Conservation (phyloP, 2,888 invertebrate species). For the Fragum sueziense region DNA sequence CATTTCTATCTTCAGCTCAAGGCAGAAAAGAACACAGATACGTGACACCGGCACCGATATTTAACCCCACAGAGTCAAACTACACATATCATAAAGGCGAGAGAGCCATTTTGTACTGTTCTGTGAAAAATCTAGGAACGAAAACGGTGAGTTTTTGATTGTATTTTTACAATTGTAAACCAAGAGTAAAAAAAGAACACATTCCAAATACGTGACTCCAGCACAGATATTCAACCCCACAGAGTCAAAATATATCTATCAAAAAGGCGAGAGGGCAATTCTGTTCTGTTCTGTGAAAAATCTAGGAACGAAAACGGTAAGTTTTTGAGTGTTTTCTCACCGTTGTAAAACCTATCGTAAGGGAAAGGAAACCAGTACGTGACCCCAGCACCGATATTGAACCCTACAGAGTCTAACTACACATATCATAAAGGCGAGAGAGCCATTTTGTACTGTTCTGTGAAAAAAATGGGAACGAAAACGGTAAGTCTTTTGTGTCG, state of each 20-base stretch:
- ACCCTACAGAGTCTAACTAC: constrained; percentile 69
- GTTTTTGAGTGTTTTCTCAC: no score
- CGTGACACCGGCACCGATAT: constrained; percentile 65
- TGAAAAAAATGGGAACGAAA: constrained; percentile 77
- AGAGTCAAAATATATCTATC: constrained; percentile 72
- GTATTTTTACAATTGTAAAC: no score
- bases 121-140: constrained; percentile 76
- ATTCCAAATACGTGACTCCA: constrained; percentile 47
- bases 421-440: constrained; percentile 75
- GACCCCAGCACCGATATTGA: constrained; percentile 69
- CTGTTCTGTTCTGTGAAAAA: constrained; percentile 76
- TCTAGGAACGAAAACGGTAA: constrained; percentile 77
- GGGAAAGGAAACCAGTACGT: constrained; percentile 32
- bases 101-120: constrained; percentile 75
- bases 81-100: constrained; percentile 76
- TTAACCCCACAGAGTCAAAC: constrained; percentile 70
- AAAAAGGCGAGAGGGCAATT: constrained; percentile 75
- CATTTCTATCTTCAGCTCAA: constrained; percentile 26
- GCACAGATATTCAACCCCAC: constrained; percentile 71
- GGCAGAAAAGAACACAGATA: constrained; percentile 38
- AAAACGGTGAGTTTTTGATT: constrained; percentile 77
- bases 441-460: constrained; percentile 75
- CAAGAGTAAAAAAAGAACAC: no score
- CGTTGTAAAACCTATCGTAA: no score
- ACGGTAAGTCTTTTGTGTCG: no score